These are phyloP conservation scores for Nothoprocta perdicaria DNA, from an alignment of 2,113 vertebrate genomes.

Conservation along the genomic window DNA sequence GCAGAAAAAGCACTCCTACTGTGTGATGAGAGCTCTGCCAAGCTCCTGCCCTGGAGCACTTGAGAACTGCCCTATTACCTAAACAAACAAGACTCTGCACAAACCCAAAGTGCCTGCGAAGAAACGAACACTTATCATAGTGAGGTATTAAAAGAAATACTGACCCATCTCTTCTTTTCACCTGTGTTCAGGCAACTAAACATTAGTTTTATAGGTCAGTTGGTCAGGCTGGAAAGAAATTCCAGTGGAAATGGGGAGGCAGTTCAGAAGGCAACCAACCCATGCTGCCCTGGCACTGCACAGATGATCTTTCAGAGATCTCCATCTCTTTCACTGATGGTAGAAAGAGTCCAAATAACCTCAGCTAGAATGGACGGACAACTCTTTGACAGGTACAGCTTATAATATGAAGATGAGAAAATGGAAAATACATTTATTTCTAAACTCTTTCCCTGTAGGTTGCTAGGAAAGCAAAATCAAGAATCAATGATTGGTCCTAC, in stretches of 20 bases:
- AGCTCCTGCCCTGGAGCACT: background rate
- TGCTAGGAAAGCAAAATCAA: background rate
- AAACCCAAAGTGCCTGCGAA: background rate
- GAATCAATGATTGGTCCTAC: background rate
- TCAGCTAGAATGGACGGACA: background rate
- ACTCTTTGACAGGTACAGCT: background rate
- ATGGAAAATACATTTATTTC: background rate
- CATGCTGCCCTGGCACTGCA: background rate
- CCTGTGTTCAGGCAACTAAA: background rate
- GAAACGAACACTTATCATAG: background rate
- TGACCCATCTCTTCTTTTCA: background rate
- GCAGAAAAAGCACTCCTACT: background rate
- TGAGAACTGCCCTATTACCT: background rate
- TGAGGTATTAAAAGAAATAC: accelerated
- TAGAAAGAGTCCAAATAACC: background rate
- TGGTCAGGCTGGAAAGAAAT: background rate
- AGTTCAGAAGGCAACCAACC: background rate
- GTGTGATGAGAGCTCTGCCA: background rate
- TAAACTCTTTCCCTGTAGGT: background rate
- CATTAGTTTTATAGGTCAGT: background rate
- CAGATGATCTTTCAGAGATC: background rate
- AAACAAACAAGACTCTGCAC: background rate
- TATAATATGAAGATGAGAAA: background rate
- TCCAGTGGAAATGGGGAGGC: background rate
- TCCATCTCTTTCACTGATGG: background rate